Evolutionary conservation across 2,113 vertebrate genomes (phyloP).

Genomic region (Hydrolagus affinis): DNA sequence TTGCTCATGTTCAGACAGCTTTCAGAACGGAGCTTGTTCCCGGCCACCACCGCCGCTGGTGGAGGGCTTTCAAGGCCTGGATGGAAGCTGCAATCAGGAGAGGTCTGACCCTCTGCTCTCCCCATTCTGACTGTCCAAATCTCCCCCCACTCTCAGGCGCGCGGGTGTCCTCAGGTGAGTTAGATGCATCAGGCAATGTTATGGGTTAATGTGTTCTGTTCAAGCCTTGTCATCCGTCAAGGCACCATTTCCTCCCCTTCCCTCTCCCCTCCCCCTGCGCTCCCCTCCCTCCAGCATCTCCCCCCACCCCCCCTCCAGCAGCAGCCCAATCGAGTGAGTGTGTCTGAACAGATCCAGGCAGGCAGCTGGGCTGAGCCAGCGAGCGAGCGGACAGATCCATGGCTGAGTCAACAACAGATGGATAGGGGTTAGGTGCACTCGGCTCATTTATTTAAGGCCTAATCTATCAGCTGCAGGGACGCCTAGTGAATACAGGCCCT

Average conservation of each 20-base stretch:
- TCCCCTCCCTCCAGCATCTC: no score
- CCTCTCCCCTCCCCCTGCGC: no score
- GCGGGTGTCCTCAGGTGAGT: no score
- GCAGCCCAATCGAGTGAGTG: not conserved
- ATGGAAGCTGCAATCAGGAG: no score
- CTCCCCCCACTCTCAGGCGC: no score
- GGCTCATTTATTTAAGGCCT: slow-evolving; percentile 18
- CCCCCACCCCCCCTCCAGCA: not conserved
- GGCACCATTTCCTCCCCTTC: not conserved
- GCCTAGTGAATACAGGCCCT: slow-evolving; percentile 4
- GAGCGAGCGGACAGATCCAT: not conserved
- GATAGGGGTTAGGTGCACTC: slow-evolving; percentile 16
- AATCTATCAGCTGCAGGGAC: slow-evolving; percentile 22
- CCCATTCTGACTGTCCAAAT: no score
- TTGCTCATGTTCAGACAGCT: no score
- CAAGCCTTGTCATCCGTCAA: not conserved
- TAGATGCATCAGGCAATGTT: not conserved
- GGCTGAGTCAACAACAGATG: slow-evolving; percentile 14
- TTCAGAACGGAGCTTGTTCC: no score
- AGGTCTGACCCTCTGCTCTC: no score
- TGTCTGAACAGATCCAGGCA: slow-evolving; percentile 7
- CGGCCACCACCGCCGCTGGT: no score
- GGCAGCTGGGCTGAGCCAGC: not conserved
- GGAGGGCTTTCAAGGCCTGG: no score
- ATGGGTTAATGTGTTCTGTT: slow-evolving; percentile 13